These are phyloP conservation scores for Sebastes matsubarae DNA, from an alignment of 2,797 vertebrate species.

Conservation along the genomic window DNA sequence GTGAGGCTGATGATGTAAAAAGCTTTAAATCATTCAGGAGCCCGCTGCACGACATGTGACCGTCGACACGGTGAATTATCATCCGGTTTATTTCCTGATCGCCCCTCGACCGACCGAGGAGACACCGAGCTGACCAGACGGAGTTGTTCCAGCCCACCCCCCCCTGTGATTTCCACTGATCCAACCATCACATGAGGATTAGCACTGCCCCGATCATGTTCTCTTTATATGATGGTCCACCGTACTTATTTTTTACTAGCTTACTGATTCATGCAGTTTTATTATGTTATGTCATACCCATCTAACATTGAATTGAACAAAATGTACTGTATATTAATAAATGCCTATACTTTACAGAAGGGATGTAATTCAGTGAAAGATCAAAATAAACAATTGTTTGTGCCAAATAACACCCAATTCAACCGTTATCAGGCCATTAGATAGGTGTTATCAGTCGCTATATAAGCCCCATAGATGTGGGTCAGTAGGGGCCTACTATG, in stretches of 20 bases:
- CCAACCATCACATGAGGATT: not conserved
- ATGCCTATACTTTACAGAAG: not conserved
- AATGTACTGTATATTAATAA: not conserved
- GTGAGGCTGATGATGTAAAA: slow-evolving; percentile 70
- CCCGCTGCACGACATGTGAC: slow-evolving; percentile 74
- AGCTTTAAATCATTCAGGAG: slow-evolving; percentile 80
- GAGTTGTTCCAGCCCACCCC: not conserved
- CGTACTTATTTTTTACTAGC: not conserved
- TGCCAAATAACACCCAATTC: not conserved
- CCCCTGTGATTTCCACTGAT: not conserved
- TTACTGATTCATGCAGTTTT: not conserved
- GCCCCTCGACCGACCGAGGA: not conserved
- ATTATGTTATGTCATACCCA: not conserved
- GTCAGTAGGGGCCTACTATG: too few species aligned
- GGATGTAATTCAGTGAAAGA: not conserved
- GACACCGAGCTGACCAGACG: slow-evolving; percentile 26
- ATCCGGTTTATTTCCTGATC: slow-evolving; percentile 58
- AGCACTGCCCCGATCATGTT: not conserved
- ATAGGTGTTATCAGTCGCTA: too few species aligned
- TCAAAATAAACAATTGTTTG: not conserved
- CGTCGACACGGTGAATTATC: slow-evolving; percentile 60
- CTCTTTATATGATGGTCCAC: not conserved
- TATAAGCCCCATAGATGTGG: too few species aligned
- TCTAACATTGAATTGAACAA: not conserved
- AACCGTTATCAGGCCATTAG: too few species aligned